A percentile compares a stretch with the other conserved stretches of the same genome.
Evolutionary conservation across 1,140 invertebrate genomes (phyloP).

Genomic region (Hesperophylax magnus): DNA sequence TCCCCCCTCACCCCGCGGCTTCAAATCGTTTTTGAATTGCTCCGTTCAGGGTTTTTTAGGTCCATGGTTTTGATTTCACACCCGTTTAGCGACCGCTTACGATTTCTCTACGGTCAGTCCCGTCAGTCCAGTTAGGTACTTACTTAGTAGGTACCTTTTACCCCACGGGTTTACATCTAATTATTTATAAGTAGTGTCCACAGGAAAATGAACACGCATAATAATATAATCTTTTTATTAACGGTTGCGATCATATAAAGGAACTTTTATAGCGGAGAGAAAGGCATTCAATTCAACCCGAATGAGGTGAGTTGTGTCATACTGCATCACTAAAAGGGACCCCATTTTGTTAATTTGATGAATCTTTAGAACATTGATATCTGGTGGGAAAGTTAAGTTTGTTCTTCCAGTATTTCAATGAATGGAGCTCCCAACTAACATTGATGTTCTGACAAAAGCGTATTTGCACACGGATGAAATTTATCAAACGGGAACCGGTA

Average conservation of each 20-base stretch:
- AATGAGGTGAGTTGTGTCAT: too few species aligned
- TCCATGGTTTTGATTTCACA: conserved; percentile 10
- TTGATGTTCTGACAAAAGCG: too few species aligned
- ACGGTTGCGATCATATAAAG: neutral
- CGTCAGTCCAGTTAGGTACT: neutral
- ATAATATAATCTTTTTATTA: neutral
- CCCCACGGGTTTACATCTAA: neutral
- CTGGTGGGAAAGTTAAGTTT: too few species aligned
- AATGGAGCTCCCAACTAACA: too few species aligned
- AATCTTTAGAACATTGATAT: too few species aligned
- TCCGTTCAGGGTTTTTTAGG: too few species aligned
- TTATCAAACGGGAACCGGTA: too few species aligned
- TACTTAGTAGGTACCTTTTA: neutral
- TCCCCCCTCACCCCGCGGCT: too few species aligned
- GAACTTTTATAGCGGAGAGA: neutral
- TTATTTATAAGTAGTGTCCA: neutral
- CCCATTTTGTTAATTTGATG: too few species aligned
- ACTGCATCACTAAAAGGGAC: neutral
- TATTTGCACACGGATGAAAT: too few species aligned
- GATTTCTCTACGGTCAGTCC: conserved; percentile 16
- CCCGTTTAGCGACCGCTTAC: conserved; percentile 11
- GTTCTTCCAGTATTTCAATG: too few species aligned
- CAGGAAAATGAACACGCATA: neutral
- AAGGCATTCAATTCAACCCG: neutral
- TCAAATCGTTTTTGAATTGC: too few species aligned